Conservation (phyloP, 2,888 invertebrate species). For the Lampropteryx suffumata region DNA sequence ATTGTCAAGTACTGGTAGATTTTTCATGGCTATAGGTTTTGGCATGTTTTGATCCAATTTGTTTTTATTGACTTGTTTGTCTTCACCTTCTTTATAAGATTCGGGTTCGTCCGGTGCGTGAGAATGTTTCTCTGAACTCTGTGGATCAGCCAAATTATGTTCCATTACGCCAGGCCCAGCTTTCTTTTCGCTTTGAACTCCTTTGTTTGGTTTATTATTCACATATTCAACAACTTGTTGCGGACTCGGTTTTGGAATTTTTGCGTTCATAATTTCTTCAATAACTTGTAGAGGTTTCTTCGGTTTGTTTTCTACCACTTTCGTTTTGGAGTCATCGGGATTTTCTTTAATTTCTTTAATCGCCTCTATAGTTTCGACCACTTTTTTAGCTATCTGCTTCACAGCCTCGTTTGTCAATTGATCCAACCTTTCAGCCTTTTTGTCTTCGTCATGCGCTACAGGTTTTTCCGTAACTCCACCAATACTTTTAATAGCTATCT, state of each 20-base stretch:
- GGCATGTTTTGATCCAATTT: slow-evolving; percentile 50
- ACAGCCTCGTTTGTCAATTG: slow-evolving; percentile 66
- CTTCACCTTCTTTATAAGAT: slow-evolving; percentile 68
- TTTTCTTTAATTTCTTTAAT: slow-evolving; percentile 65
- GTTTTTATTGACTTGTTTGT: slow-evolving; percentile 41
- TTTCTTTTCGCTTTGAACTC: not conserved
- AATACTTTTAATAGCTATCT: slow-evolving; percentile 73
- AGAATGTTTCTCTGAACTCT: slow-evolving; percentile 39
- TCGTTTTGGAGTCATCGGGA: slow-evolving; percentile 24
- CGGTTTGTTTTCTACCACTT: not conserved
- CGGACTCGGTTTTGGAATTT: slow-evolving; percentile 11
- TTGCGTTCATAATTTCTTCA: slow-evolving; percentile 9
- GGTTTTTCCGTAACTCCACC: slow-evolving; percentile 69
- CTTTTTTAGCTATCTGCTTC: slow-evolving; percentile 75
- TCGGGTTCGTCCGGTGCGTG: slow-evolving; percentile 68
- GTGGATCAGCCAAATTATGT: slow-evolving; percentile 18
- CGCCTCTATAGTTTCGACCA: slow-evolving; percentile 69
- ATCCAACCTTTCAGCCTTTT: slow-evolving; percentile 51
- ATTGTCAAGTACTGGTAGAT: slow-evolving; percentile 8
- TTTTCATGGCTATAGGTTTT: slow-evolving; percentile 43
- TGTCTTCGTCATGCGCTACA: slow-evolving; percentile 38
- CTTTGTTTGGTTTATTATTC: slow-evolving; percentile 16
- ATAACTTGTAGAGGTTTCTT: slow-evolving; percentile 10
- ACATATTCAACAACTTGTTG: slow-evolving; percentile 19
- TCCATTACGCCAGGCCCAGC: not conserved